phyloP scores from a whole-genome alignment of 2,113 vertebrate genomes.

The Lophura nycthemera region DNA sequence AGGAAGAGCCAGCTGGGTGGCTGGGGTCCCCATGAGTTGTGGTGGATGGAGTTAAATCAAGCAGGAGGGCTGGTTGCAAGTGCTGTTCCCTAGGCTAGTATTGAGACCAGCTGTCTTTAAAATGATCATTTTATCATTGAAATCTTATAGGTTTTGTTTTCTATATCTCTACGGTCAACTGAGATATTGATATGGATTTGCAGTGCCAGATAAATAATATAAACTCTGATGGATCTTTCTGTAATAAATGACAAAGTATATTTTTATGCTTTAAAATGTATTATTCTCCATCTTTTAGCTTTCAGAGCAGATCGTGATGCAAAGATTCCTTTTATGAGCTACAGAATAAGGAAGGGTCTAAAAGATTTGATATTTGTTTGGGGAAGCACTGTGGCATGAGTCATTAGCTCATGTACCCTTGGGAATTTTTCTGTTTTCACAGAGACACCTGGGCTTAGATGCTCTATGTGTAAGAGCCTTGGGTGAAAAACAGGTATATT shows the following conservation, averaged over 20 bases:
- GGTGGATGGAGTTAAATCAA: no score
- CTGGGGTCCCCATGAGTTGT: no score
- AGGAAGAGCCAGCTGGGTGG: no score
- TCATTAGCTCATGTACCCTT: not conserved
- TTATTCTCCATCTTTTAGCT: not conserved
- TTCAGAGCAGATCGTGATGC: not conserved
- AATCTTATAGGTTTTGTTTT: not conserved
- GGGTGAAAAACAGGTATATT: not conserved
- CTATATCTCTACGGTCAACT: not conserved
- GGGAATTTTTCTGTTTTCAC: not conserved
- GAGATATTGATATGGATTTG: not conserved
- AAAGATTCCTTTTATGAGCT: not conserved
- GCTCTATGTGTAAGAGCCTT: not conserved
- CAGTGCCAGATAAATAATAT: not conserved
- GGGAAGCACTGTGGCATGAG: accelerated
- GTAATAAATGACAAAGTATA: not conserved
- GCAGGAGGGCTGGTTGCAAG: no score
- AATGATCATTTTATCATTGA: not conserved
- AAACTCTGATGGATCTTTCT: not conserved
- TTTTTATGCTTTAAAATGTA: not conserved
- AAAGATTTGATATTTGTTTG: not conserved
- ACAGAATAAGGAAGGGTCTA: not conserved
- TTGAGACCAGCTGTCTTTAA: not conserved
- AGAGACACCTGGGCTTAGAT: not conserved
- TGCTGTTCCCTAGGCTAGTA: no score